phyloP scores from a whole-genome alignment of 2,888 invertebrate species.

The Cheiracanthium punctorium region DNA sequence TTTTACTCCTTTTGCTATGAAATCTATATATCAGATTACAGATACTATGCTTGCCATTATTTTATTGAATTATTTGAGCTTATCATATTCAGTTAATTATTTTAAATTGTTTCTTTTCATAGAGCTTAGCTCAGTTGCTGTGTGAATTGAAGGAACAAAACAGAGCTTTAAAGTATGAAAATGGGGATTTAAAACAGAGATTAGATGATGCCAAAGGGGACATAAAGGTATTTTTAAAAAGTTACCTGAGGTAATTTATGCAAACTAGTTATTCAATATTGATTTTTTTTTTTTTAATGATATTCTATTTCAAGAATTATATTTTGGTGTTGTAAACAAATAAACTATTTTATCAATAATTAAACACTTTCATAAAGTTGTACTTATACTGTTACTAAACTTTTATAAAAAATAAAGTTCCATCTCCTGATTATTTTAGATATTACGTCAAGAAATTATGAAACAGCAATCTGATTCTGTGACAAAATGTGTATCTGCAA shows the following conservation, averaged over 20 bases:
- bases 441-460: conserved; percentile 76
- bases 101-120: too few species aligned
- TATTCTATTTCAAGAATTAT: not conserved
- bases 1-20: too few species aligned
- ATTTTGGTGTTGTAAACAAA: not conserved
- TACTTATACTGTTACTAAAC: not conserved
- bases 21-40: too few species aligned
- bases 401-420: too few species aligned
- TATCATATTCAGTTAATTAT: too few species aligned
- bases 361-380: too few species aligned
- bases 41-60: too few species aligned
- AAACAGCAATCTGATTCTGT: conserved; percentile 76
- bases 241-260: not conserved
- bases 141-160: conserved; percentile 79
- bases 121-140: conserved; percentile 71
- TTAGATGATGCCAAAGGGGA: conserved; percentile 79
- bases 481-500: conserved; percentile 76
- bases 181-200: conserved; percentile 84
- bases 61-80: too few species aligned
- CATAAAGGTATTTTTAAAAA: conserved; percentile 75
- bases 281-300: not conserved
- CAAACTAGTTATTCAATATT: not conserved
- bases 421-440: conserved; percentile 72
- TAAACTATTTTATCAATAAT: too few species aligned
- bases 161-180: conserved; percentile 80